A percentile compares a stretch with the other conserved stretches of the same genome.
Evolutionary conservation across 2,797 vertebrate genomes (phyloP).

Genomic region (Enteromius anoplus): DNA sequence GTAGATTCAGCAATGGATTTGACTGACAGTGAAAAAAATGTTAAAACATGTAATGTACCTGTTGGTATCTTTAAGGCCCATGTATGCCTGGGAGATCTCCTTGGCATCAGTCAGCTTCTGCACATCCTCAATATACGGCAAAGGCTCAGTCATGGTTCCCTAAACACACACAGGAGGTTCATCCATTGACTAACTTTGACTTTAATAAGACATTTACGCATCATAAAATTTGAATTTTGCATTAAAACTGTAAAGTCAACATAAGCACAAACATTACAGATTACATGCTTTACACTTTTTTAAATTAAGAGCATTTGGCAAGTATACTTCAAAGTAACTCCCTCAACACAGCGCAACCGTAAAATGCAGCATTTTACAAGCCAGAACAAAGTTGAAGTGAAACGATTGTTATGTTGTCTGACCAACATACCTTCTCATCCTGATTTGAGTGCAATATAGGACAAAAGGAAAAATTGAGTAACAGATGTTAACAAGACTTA

Average conservation of each 20-base stretch:
- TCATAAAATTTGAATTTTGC: not conserved
- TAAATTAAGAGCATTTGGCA: not conserved
- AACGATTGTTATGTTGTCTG: not conserved
- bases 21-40: not conserved
- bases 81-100: constrained; percentile 95
- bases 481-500: constrained; percentile 56
- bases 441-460: constrained; percentile 78
- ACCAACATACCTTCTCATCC: constrained; percentile 94
- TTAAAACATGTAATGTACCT: constrained; percentile 78
- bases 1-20: not conserved
- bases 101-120: constrained; percentile 95
- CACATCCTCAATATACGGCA: constrained; percentile 88
- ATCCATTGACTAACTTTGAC: too few species aligned
- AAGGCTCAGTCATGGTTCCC: constrained; percentile 96
- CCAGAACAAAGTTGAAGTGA: not conserved
- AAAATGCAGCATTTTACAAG: not conserved
- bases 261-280: not conserved
- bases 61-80: constrained; percentile 96
- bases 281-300: not conserved
- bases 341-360: not conserved
- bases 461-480: constrained; percentile 75
- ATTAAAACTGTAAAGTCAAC: not conserved
- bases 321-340: not conserved
- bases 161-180: constrained; percentile 60
- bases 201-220: too few species aligned